A percentile compares a stretch with the other conserved stretches of the same genome.
phyloP scores from a whole-genome alignment of 2,113 vertebrate species.

The Phrynosoma blainvillii region DNA sequence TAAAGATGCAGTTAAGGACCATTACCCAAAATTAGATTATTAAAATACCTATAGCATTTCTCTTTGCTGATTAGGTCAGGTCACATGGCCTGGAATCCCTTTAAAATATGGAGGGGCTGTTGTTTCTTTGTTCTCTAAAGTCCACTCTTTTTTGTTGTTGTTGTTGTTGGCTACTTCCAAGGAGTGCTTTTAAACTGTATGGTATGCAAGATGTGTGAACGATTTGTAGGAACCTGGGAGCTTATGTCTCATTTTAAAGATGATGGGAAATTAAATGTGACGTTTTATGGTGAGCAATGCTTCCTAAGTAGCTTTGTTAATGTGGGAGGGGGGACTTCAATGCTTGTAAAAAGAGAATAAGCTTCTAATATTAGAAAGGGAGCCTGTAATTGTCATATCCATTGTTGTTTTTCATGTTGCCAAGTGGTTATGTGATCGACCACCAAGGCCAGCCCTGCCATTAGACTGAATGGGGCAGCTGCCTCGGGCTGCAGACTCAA shows the following conservation, averaged over 20 bases:
- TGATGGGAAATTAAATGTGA: not conserved
- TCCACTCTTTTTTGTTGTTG: not conserved
- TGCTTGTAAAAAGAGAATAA: not conserved
- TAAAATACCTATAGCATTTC: not conserved
- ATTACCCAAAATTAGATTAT: not conserved
- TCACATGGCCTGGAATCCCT: not conserved
- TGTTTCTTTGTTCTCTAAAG: not conserved
- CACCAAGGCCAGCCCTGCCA: not conserved
- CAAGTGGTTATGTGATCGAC: not conserved
- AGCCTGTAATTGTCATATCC: not conserved
- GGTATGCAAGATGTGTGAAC: not conserved
- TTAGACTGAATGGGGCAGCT: not conserved
- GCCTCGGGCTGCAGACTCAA: not conserved
- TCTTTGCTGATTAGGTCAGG: not conserved
- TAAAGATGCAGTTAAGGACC: not conserved
- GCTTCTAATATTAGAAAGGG: not conserved
- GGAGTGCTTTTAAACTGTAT: not conserved
- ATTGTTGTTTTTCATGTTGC: not conserved
- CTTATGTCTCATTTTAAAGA: not conserved
- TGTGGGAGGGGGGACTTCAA: not conserved
- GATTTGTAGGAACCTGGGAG: not conserved
- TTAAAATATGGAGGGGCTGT: not conserved
- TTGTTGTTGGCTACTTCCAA: not conserved
- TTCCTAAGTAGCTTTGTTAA: not conserved
- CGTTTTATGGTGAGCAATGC: not conserved